Conservation (phyloP, 1,140 invertebrate genomes). For the Pseudomyrmex cubaensis region DNA sequence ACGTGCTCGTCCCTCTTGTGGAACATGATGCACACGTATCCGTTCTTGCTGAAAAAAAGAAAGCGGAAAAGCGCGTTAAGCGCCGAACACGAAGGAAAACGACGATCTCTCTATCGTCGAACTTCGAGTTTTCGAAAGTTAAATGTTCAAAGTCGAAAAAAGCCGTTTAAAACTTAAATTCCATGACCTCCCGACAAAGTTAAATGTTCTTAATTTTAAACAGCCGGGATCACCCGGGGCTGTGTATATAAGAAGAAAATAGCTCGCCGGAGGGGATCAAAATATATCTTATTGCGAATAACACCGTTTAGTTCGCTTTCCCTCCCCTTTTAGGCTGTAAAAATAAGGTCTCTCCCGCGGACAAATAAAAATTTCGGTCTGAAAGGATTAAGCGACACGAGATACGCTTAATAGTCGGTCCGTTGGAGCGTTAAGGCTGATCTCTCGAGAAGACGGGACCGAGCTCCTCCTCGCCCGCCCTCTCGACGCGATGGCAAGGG, state of each 20-base stretch:
- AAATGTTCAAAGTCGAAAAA: not conserved
- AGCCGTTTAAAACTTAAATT: not conserved
- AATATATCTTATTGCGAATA: not conserved
- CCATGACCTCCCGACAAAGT: not conserved
- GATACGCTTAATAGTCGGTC: constrained; percentile 65
- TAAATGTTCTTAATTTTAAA: not conserved
- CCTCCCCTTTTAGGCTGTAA: not conserved
- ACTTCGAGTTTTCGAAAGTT: not conserved
- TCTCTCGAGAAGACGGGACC: constrained; percentile 29
- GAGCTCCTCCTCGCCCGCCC: constrained; percentile 4
- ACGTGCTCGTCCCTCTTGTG: constrained; percentile 86
- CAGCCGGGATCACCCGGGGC: not conserved
- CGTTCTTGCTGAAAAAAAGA: constrained; percentile 84
- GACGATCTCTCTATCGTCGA: not conserved
- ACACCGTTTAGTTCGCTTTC: not conserved
- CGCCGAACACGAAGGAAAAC: not conserved
- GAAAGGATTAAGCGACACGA: constrained; percentile 47
- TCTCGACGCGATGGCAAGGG: not conserved
- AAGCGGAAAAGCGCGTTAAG: constrained; percentile 21
- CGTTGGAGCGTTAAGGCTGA: constrained; percentile 61
- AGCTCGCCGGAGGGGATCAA: not conserved
- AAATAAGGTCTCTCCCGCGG: constrained; percentile 22
- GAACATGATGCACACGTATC: constrained; percentile 87
- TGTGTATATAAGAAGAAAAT: not conserved
- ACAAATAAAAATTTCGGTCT: constrained; percentile 46